These are phyloP conservation scores for Chaitophorus viminalis DNA, from an alignment of 2,888 invertebrate species.

Conservation along the genomic window DNA sequence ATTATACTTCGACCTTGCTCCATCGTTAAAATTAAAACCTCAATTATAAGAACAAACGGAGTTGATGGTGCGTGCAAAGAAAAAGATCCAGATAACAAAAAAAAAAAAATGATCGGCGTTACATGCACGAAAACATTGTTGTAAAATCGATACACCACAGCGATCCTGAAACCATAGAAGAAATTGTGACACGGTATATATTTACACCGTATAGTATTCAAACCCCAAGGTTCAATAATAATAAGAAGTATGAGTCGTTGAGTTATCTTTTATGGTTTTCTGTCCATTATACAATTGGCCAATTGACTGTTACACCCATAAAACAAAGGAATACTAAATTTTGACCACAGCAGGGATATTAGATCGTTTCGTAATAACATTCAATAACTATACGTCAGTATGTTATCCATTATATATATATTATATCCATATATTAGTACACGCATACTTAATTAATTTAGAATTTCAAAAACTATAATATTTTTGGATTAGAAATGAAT, in stretches of 20 bases:
- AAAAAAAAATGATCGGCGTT: neutral
- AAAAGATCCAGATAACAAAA: slow-evolving; percentile 38
- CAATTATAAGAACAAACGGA: neutral
- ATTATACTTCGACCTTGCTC: neutral
- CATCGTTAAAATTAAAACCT: slow-evolving; percentile 12
- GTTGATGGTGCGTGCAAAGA: slow-evolving; percentile 4
- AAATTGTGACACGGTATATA: slow-evolving; percentile 18
- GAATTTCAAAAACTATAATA: neutral
- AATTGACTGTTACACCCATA: neutral
- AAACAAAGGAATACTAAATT: slow-evolving; percentile 1
- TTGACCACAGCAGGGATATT: neutral
- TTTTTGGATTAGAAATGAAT: neutral
- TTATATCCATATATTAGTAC: too few species aligned
- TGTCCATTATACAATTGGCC: neutral
- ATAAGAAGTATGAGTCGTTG: neutral
- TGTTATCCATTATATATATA: neutral
- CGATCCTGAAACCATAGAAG: neutral
- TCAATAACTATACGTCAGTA: too few species aligned
- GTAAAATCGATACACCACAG: slow-evolving; percentile 35
- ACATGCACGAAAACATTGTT: neutral
- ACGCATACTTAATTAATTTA: neutral
- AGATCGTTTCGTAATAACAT: too few species aligned
- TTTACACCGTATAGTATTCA: slow-evolving; percentile 2
- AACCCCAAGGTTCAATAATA: slow-evolving; percentile 1
- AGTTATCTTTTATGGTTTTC: slow-evolving; percentile 5